Conservation (phyloP, 2,888 invertebrate species). For the Ophioninae sp. region DNA sequence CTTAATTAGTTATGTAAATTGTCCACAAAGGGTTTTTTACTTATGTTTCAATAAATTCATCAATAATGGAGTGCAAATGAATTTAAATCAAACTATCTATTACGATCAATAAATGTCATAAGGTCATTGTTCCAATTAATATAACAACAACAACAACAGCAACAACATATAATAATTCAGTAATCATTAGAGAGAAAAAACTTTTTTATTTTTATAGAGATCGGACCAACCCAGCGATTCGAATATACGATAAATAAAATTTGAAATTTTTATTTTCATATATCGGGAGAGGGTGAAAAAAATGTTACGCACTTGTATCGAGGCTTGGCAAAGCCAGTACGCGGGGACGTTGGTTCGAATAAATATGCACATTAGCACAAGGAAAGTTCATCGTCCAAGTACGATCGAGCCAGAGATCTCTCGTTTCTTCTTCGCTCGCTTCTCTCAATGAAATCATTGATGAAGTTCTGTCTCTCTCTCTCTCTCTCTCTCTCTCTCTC, state of each 20-base stretch:
- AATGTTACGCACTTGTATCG: slow-evolving; percentile 4
- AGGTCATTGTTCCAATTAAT: too few species aligned
- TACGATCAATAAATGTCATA: too few species aligned
- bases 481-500: slow-evolving; percentile 1
- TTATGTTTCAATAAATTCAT: too few species aligned
- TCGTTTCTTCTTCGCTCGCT: slow-evolving; percentile 16
- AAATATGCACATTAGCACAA: slow-evolving; percentile 45
- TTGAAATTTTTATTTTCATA: slow-evolving; percentile 12
- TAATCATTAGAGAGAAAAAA: too few species aligned
- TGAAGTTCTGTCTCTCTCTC: slow-evolving; percentile 35
- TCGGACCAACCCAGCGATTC: neutral
- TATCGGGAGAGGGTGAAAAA: slow-evolving; percentile 11
- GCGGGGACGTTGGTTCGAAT: slow-evolving; percentile 27
- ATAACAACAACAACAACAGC: too few species aligned
- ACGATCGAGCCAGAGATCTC: slow-evolving; percentile 13
- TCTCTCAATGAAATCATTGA: slow-evolving; percentile 65
- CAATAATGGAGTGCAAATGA: too few species aligned
- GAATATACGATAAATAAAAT: slow-evolving; percentile 10
- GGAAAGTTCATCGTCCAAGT: slow-evolving; percentile 59
- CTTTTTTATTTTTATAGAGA: neutral
- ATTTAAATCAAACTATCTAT: too few species aligned
- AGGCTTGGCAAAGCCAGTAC: slow-evolving; percentile 32
- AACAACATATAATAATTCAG: too few species aligned
- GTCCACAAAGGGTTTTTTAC: too few species aligned
- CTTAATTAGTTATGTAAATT: too few species aligned